A percentile compares a stretch with the other conserved stretches of the same genome.
phyloP scores from a whole-genome alignment of 2,888 invertebrate genomes.

The Tridacna crocea region DNA sequence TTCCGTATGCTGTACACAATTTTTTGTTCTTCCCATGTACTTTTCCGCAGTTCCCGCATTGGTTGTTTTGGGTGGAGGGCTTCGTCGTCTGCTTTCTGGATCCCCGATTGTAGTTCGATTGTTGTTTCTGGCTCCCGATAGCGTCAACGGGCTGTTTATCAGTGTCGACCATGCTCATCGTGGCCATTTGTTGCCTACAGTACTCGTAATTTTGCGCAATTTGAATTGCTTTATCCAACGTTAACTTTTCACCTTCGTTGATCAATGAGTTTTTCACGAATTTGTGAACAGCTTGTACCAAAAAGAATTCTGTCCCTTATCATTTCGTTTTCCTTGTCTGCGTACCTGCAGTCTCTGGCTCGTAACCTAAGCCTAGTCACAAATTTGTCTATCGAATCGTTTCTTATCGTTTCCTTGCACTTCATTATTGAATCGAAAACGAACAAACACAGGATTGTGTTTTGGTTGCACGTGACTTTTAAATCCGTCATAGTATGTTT shows the following conservation, averaged over 20 bases:
- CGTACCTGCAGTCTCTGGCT: background rate
- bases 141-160: background rate
- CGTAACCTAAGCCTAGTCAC: background rate
- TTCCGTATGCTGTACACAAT: conserved; percentile 2
- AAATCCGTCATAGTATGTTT: background rate
- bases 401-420: background rate
- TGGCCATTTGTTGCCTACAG: background rate
- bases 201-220: conserved; percentile 5
- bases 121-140: background rate
- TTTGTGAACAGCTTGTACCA: background rate
- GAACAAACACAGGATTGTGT: background rate
- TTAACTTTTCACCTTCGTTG: conserved; percentile 5
- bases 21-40: background rate
- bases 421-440: background rate
- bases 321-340: background rate
- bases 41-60: background rate
- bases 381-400: conserved; percentile 7
- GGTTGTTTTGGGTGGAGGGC: background rate
- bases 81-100: background rate
- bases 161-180: background rate
- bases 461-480: background rate
- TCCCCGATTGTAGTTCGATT: background rate
- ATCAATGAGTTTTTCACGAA: background rate
- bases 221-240: background rate
- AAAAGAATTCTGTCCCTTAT: background rate